Evolutionary conservation across 2,797 vertebrate genomes (phyloP).

Genomic region (Pampus argenteus): DNA sequence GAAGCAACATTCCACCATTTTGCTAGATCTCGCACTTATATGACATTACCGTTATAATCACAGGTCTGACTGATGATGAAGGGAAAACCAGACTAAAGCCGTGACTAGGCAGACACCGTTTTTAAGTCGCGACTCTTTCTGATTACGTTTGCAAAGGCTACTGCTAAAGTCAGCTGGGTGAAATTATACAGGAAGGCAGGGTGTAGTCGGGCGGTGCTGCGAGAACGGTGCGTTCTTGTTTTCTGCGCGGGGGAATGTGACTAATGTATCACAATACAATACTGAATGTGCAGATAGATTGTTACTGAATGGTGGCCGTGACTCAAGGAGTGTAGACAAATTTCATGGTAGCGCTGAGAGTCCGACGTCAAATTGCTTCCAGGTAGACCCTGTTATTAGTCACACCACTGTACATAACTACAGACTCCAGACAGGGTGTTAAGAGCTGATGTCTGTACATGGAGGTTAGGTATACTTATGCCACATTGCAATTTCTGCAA

Average conservation of each 20-base stretch:
- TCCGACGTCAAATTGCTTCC: slow-evolving; percentile 74
- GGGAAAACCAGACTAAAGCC: slow-evolving; percentile 16
- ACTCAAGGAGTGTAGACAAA: slow-evolving; percentile 74
- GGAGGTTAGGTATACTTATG: slow-evolving; percentile 55
- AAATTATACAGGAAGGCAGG: slow-evolving; percentile 73
- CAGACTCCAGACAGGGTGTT: slow-evolving; percentile 74
- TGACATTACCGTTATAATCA: slow-evolving; percentile 24
- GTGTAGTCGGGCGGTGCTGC: slow-evolving; percentile 59
- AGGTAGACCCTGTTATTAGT: slow-evolving; percentile 82
- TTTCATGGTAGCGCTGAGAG: slow-evolving; percentile 68
- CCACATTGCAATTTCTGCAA: slow-evolving; percentile 21
- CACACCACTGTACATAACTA: slow-evolving; percentile 70
- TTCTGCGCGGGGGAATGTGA: slow-evolving; percentile 44
- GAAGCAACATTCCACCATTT: neutral
- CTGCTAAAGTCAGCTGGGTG: slow-evolving; percentile 65
- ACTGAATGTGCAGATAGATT: slow-evolving; percentile 50
- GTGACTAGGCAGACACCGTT: slow-evolving; percentile 42
- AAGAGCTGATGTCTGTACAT: slow-evolving; percentile 63
- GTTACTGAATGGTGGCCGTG: slow-evolving; percentile 61
- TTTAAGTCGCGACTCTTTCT: slow-evolving; percentile 48
- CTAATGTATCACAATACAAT: slow-evolving; percentile 52
- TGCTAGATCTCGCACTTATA: slow-evolving; percentile 3
- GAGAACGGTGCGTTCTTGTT: slow-evolving; percentile 46
- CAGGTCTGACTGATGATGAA: slow-evolving; percentile 27
- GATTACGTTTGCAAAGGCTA: slow-evolving; percentile 62